phyloP scores from a whole-genome alignment of 2,113 vertebrate species.

The Podilymbus podiceps region DNA sequence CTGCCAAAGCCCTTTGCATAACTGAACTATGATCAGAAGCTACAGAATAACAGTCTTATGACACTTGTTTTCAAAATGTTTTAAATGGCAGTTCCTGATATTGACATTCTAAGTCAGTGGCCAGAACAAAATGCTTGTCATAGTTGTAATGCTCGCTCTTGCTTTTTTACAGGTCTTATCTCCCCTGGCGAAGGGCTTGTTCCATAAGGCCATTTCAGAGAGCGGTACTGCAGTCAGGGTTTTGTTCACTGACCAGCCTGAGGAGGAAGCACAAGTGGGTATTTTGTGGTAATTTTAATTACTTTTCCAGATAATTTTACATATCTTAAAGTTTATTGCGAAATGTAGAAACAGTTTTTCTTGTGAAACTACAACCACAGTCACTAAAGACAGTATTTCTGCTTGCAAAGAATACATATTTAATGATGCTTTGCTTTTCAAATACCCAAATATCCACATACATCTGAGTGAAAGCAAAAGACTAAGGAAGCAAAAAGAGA shows the following conservation, averaged over 20 bases:
- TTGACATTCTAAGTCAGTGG: neutral
- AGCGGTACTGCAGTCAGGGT: constrained; percentile 52
- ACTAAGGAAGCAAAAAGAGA: neutral
- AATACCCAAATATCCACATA: neutral
- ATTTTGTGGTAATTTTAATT: neutral
- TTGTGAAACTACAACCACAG: neutral
- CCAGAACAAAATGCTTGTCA: neutral
- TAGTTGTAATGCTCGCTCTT: neutral
- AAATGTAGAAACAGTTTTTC: neutral
- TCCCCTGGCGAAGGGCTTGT: constrained; percentile 76
- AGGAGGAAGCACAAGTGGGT: neutral
- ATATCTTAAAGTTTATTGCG: neutral
- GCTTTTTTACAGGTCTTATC: constrained; percentile 76
- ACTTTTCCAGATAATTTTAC: neutral
- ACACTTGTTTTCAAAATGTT: neutral
- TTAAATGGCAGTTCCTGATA: neutral
- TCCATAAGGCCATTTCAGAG: constrained; percentile 84
- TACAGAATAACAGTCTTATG: neutral
- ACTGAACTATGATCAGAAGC: neutral
- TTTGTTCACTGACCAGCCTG: neutral
- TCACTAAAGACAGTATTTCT: neutral
- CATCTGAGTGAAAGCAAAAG: neutral
- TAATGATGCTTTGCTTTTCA: neutral
- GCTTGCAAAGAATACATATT: neutral
- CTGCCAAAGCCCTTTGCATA: neutral